A percentile compares a stretch with the other conserved stretches of the same genome.
Evolutionary conservation across 2,797 vertebrate genomes (phyloP).

Genomic region (Hyperoplus immaculatus): DNA sequence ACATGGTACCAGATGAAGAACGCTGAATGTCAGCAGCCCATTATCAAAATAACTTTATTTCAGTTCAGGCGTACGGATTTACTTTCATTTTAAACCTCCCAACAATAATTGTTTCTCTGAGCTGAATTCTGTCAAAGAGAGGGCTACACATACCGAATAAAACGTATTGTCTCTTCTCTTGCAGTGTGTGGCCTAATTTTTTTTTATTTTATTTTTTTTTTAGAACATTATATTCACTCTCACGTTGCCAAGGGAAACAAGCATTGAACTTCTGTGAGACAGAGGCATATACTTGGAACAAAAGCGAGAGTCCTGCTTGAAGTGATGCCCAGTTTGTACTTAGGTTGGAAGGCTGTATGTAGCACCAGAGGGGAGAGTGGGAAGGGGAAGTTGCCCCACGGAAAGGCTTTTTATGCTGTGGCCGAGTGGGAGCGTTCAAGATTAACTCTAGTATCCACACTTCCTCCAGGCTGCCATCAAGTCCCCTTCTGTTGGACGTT

Average conservation of each 20-base stretch:
- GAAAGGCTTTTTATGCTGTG: slow-evolving; percentile 55
- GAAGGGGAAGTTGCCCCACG: slow-evolving; percentile 43
- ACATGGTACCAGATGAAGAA: not conserved
- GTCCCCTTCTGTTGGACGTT: slow-evolving; percentile 48
- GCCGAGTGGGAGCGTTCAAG: slow-evolving; percentile 54
- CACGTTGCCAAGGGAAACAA: slow-evolving; percentile 31
- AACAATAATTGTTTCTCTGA: slow-evolving; percentile 32
- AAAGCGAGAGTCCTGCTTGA: slow-evolving; percentile 53
- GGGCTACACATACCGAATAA: slow-evolving; percentile 18
- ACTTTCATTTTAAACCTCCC: slow-evolving; percentile 22
- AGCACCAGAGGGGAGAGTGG: slow-evolving; percentile 39
- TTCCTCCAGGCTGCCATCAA: slow-evolving; percentile 56
- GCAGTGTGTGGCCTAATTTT: slow-evolving; percentile 44
- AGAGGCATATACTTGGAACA: slow-evolving; percentile 31
- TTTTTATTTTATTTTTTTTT: slow-evolving; percentile 9
- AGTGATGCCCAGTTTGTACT: slow-evolving; percentile 38
- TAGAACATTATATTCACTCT: slow-evolving; percentile 39
- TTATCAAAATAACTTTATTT: slow-evolving; percentile 20
- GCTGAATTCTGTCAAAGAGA: slow-evolving; percentile 26
- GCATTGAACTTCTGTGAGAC: slow-evolving; percentile 62
- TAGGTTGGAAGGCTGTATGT: slow-evolving; percentile 24
- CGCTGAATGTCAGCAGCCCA: not conserved
- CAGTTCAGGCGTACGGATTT: not conserved
- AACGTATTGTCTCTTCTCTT: slow-evolving; percentile 39
- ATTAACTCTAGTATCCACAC: slow-evolving; percentile 45